Conservation (phyloP, 2,113 vertebrate genomes). For the Corythaixoides concolor region DNA sequence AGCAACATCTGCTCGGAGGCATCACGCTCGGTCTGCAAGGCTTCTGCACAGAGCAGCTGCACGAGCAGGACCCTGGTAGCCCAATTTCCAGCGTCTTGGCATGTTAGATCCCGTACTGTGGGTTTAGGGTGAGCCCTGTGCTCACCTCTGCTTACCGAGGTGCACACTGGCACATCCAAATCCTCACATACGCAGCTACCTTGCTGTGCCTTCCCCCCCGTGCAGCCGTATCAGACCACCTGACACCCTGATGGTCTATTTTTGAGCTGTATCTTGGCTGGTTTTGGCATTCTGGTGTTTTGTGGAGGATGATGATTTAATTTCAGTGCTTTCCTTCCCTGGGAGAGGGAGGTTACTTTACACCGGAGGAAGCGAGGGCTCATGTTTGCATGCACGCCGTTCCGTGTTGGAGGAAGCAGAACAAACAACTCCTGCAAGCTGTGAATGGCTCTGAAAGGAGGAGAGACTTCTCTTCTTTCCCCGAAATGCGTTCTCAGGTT, state of each 20-base stretch:
- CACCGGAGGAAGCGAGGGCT: neutral
- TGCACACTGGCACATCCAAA: neutral
- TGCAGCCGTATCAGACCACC: rapidly evolving
- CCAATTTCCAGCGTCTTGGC: neutral
- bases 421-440: neutral
- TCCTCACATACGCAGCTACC: neutral
- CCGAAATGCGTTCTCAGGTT: neutral
- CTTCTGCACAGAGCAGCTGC: neutral
- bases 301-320: neutral
- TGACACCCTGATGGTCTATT: rapidly evolving
- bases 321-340: neutral
- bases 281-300: neutral
- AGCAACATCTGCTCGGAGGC: neutral
- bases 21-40: rapidly evolving
- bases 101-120: rapidly evolving
- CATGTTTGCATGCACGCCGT: neutral
- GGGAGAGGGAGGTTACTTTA: neutral
- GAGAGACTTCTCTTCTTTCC: neutral
- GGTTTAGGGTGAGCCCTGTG: too few relatives aligned
- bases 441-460: neutral
- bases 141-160: too few relatives aligned
- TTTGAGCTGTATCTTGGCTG: neutral
- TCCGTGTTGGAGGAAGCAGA: neutral
- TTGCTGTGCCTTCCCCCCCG: too few relatives aligned
- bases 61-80: neutral